These are phyloP conservation scores for Dryococelus australis DNA, from an alignment of 2,888 invertebrate species.

Conservation along the genomic window DNA sequence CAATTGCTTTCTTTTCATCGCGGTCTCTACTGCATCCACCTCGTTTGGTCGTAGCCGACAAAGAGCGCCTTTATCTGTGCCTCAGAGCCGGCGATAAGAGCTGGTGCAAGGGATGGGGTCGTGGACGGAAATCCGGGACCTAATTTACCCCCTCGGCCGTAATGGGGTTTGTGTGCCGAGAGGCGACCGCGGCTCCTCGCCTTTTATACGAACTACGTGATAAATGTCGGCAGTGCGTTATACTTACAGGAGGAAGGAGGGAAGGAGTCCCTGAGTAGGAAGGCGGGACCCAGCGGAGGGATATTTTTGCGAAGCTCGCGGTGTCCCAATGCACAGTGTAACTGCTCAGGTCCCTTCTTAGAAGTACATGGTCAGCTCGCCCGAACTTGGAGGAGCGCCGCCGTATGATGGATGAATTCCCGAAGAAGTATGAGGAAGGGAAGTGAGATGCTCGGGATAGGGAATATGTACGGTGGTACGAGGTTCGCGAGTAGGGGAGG, in stretches of 20 bases:
- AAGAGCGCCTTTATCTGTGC: neutral
- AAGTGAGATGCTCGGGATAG: neutral
- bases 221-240: slow-evolving; percentile 23
- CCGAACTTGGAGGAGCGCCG: neutral
- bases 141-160: neutral
- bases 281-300: neutral
- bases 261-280: neutral
- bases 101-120: neutral
- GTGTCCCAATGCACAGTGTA: neutral
- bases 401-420: slow-evolving; percentile 27
- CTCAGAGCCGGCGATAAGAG: neutral
- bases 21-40: neutral
- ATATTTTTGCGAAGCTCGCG: neutral
- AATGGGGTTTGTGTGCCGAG: neutral
- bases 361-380: neutral
- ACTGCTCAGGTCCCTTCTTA: too few relatives aligned
- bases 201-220: neutral
- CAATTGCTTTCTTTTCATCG: neutral
- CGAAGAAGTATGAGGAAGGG: neutral
- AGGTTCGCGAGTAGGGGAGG: neutral
- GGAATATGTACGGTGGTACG: neutral
- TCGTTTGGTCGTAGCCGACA: neutral
- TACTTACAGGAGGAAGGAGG: neutral
- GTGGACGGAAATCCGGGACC: neutral
- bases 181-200: neutral